Base-by-base conservation (phyloP, 2,113 vertebrate genomes). In the Lucifuga dentata region DNA sequence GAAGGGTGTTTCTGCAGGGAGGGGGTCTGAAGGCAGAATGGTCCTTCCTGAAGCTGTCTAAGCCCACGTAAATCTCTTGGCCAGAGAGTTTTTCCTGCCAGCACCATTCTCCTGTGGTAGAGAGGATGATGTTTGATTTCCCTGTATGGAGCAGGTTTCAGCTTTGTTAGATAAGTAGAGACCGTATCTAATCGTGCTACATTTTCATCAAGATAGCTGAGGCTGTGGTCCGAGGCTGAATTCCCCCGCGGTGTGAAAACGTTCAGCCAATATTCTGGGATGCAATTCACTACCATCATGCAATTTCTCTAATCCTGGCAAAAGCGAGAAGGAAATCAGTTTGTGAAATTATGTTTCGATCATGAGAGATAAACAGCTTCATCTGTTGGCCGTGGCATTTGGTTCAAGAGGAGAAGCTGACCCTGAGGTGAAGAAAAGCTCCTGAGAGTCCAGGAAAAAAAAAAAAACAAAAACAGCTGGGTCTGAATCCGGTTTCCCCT, bases 101-200 rank as follows among this genome's bases (percentile, higher is more conserved):
- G 49, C 53, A 67, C 74, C 64, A 64, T 56, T 58, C 52, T 71
- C 51, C 38, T 6, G 49, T 38, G 62, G 63, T 53, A 41, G n/a
- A 70, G 38, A 66, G 23, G 62, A 58, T 69, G 60, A 75, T 65
- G 55, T 79, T 62, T 57, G 49, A 73, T 79, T 80, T 78, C 65
- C 52, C 52, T 60, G 59, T 68, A 71, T 81, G 57, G 59, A 49
- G 58, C 64, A 41, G 24, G 53, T 63, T 75, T 50, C 63, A 56
- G 62, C 26, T 52, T 39, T 46, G 40, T 56, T 55, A 49, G 49
- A 56, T 60, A 63, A 69, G 29, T 9, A 63, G 49, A 17, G 10
- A 16, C 15, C 17, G 10, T 12, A 29, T 70, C 40, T 49, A 57
- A 71, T 58, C 57, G 49, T 11, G 29, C 19, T 3, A 38, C 20